Base-by-base conservation (phyloP, 1,140 invertebrate species). In the Copidosoma floridanum region DNA sequence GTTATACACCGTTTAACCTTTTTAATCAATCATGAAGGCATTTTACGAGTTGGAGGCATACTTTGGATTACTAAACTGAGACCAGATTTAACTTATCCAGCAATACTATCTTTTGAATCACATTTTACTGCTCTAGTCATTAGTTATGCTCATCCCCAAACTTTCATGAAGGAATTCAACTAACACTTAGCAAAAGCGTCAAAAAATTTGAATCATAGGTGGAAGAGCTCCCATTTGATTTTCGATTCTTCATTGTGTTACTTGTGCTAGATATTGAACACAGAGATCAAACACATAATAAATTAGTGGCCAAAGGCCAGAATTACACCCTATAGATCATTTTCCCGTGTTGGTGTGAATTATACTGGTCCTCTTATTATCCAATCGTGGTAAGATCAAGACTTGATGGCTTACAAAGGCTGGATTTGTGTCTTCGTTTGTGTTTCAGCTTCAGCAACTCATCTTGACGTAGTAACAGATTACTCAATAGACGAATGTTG, bases 321-420 rank as follows among this genome's bases (percentile, higher is more conserved):
- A 29, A 47, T 3, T 14, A 51, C 8, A 43, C 47, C 40, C 62
- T 10, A 61, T 41, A 18, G n/a, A n/a, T 59, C 69, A 21, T 74
- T 79, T 62, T 8, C 38, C 10, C 21, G 54, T 32, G 48, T 65
- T 11, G 75, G 74, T 0, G 52, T 76, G 1, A 72, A 79, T 54
- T 77, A 72, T 47, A 70, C 68, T 14, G 78, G 78, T 16, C 71
- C 75, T 1, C 64, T 74, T 12, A 40, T 59, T 0, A 52, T 77
- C 0, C 75, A 71, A 61, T 60, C 21, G 8, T 59, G 47, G 12
- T 44, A 48, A 0, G 63, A 64, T 23, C 60, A 67, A 37, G 63
- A 63, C 2, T 40, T 40, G 7, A 60, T 46, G 20, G 24, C 61
- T 18, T 65, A 63, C n/a, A n/a, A n/a, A n/a, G n/a, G n/a, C n/a